Evolutionary conservation across 2,888 invertebrate species (phyloP).

Genomic region (Graphium colonna): DNA sequence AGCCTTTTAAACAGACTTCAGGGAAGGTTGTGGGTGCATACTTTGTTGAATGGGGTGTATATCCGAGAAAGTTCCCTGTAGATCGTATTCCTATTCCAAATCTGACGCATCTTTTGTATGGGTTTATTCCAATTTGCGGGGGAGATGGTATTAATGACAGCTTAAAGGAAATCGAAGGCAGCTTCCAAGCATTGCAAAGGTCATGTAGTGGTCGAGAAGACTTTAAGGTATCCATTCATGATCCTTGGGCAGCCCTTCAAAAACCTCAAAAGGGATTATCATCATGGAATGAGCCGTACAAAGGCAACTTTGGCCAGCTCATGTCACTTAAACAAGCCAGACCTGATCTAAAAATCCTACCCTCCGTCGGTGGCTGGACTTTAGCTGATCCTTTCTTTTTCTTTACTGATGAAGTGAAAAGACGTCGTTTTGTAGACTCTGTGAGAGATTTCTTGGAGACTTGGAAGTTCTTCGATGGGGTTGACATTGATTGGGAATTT

Average conservation of each 20-base stretch:
- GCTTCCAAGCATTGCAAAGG: slow-evolving; percentile 70
- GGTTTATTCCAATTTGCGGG: slow-evolving; percentile 73
- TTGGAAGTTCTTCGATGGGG: slow-evolving; percentile 75
- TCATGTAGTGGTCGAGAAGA: slow-evolving; percentile 73
- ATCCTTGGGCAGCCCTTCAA: slow-evolving; percentile 73
- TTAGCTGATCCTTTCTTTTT: slow-evolving; percentile 74
- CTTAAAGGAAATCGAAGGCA: slow-evolving; percentile 73
- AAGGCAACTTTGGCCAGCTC: slow-evolving; percentile 72
- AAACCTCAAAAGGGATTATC: slow-evolving; percentile 70
- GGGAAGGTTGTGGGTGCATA: slow-evolving; percentile 72
- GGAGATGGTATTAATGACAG: slow-evolving; percentile 76
- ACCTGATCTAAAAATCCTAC: slow-evolving; percentile 68
- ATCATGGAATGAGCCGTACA: slow-evolving; percentile 75
- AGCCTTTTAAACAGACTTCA: slow-evolving; percentile 70
- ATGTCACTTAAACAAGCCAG: slow-evolving; percentile 72
- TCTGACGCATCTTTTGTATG: slow-evolving; percentile 67
- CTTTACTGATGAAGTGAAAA: slow-evolving; percentile 62
- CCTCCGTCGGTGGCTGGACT: slow-evolving; percentile 73
- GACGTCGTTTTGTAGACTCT: slow-evolving; percentile 64
- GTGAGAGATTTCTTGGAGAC: slow-evolving; percentile 71
- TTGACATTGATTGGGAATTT: slow-evolving; percentile 76
- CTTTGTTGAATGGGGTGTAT: slow-evolving; percentile 75
- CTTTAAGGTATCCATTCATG: slow-evolving; percentile 71
- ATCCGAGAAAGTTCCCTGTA: slow-evolving; percentile 70
- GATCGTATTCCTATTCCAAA: slow-evolving; percentile 68